Conservation (phyloP, 1,140 invertebrate species). For the Hirudo medicinalis region DNA sequence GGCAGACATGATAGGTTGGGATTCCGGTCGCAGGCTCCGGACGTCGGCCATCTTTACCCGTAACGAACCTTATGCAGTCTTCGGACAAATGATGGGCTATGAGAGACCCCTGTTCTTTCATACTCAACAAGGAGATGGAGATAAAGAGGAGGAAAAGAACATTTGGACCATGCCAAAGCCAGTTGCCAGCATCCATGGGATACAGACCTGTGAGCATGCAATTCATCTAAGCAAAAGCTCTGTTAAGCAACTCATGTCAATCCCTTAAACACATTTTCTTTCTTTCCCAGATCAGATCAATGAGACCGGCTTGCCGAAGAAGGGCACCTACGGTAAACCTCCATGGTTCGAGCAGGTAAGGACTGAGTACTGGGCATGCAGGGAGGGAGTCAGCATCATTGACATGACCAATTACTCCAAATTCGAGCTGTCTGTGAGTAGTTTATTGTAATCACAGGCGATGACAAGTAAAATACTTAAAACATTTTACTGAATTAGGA, state of each 20-base stretch:
- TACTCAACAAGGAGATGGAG: background rate
- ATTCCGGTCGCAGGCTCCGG: conserved; percentile 66
- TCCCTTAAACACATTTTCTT: background rate
- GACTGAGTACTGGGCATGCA: conserved; percentile 79
- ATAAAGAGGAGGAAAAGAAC: background rate
- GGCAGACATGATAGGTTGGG: conserved; percentile 17
- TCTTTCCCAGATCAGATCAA: conserved; percentile 14
- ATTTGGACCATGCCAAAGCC: conserved; percentile 19
- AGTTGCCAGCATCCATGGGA: conserved; percentile 14
- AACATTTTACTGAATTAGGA: no score
- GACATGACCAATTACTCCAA: conserved; percentile 98
- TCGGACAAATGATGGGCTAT: conserved; percentile 96
- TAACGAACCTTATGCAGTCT: conserved; percentile 76
- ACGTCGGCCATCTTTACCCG: conserved; percentile 93
- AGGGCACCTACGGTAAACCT: conserved; percentile 54
- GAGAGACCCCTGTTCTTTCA: conserved; percentile 88
- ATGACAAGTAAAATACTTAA: no score
- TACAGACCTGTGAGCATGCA: conserved; percentile 6
- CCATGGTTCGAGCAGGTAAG: conserved; percentile 80
- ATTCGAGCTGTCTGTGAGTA: conserved; percentile 73
- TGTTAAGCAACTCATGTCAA: background rate
- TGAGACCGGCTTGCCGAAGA: conserved; percentile 1
- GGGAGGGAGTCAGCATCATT: conserved; percentile 79
- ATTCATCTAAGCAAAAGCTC: no score
- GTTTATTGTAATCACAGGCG: background rate